Evolutionary conservation across 2,797 vertebrate species (phyloP), one percentile per base, ranked within the genome.

Genomic region (Tympanoctomys barrerae): DNA sequence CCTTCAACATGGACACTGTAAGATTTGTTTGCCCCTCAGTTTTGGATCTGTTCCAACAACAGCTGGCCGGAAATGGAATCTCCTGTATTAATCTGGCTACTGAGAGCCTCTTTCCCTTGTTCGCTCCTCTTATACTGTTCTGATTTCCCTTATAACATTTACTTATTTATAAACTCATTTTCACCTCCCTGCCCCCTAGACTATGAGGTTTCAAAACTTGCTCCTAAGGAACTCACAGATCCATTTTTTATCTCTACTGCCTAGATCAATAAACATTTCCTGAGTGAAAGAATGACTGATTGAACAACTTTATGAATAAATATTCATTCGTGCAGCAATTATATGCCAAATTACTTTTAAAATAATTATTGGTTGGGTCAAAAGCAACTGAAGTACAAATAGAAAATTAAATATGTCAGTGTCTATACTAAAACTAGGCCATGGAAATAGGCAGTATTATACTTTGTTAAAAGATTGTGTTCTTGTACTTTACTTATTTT

Each of bases 251-350:
- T 73, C 49, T 94, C 61, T 42, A 49, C 31, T 59, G n/a, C 62
- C 31, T 86, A 16, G 7, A 42, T 87, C 78, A 90, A 16, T 73
- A 75, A 93, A 49, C 70, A 46, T 59, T 92, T 77, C 26, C 64
- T 86, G 19, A 90, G 22, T 85, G 24, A 87, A 83, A 94, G 75
- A 92, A 64, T 85, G 42, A 68, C 39, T 75, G 42, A 21, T 36
- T 52, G 36, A 91, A 91, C 21, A 70, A 28, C 19, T 83, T 87
- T 36, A 42, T 49, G 77, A 95, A 73, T 90, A 64, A 93, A 61
- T 88, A 54, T 16, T 70, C 21, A 71, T 82, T 49, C 22, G 66
- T 14, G 54, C 28, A 61, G 61, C 7, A 80, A 42, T 87, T 59
- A 42, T 42, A 86, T 70, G 57, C 42, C 83, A 78, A 96, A 73